Evolutionary conservation across 1,140 invertebrate species (phyloP), one percentile per base, ranked within the genome.

Genomic region (Glomeris maerens): DNA sequence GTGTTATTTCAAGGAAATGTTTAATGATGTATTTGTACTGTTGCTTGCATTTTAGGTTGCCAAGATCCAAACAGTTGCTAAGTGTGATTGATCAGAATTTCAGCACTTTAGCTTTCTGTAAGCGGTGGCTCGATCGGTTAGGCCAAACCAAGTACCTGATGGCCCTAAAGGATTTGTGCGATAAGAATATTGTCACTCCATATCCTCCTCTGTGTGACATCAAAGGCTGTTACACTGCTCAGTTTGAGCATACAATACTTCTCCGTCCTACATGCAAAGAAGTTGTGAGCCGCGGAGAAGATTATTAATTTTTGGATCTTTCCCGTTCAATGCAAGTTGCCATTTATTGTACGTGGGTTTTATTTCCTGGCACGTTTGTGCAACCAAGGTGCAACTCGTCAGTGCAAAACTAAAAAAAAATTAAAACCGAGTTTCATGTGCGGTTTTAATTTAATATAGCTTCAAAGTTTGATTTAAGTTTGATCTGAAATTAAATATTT

Each of bases 161-260:
- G 85, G 92, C 92, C 2, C 70, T 99, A 4, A 98, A 98, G 66
- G 95, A 99, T 75, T 73, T 99, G 7, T 96, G 92, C 69, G 94
- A 98, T 62, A 96, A 95, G 66, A 74, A 72, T 21, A 86, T 96
- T 38, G 84, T 99, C 0, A 90, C 96, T 61, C 81, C 94, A 13
- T 98, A 99, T 71, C 96, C 96, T 4, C 96, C 96, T 2, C 75
- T 99, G 21, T 98, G 93, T 64, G 96, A 99, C 66, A 78, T 89
- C 26, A 96, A 94, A 66, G 95, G 95, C 50, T 94, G 84, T 65
- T 99, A 98, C 68, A 99, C 95, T 0, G 96, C 96, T 42, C 96
- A 99, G 69, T 99, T 89, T 66, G 96, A 99, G 67, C 96, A 99
- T 68, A 99, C 96, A 1, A 89, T 99, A 60, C 78, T 99, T 41